These are phyloP conservation scores for Drosophila rellima DNA, from an alignment of 2,888 invertebrate species.

Conservation along the genomic window DNA sequence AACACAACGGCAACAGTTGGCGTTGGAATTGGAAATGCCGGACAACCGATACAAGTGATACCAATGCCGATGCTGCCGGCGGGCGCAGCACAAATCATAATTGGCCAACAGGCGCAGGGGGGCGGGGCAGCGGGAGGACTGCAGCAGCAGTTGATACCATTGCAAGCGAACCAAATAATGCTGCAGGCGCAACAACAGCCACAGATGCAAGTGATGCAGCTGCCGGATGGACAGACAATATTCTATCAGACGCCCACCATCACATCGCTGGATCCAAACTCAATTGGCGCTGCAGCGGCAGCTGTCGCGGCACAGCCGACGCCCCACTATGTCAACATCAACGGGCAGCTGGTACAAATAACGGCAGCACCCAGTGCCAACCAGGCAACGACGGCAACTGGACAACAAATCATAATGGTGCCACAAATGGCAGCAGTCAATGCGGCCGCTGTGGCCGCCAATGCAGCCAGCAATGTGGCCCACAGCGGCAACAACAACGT, in stretches of 20 bases:
- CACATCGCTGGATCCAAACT: slow-evolving; percentile 62
- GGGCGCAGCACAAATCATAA: slow-evolving; percentile 83
- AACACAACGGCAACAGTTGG: slow-evolving; percentile 30
- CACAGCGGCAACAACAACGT: slow-evolving; percentile 33
- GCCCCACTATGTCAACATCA: slow-evolving; percentile 88
- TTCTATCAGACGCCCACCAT: slow-evolving; percentile 89
- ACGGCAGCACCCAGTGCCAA: slow-evolving; percentile 74
- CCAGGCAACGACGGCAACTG: slow-evolving; percentile 63
- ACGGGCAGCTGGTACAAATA: slow-evolving; percentile 85
- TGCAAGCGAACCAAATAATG: slow-evolving; percentile 85
- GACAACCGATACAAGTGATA: slow-evolving; percentile 81
- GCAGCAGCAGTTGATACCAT: slow-evolving; percentile 82
- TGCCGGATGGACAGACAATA: slow-evolving; percentile 96
- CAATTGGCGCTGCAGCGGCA: slow-evolving; percentile 55
- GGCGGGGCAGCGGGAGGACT: slow-evolving; percentile 49
- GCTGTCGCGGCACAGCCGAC: slow-evolving; percentile 80
- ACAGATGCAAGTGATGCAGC: slow-evolving; percentile 93
- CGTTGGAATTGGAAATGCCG: slow-evolving; percentile 33
- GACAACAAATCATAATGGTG: slow-evolving; percentile 83
- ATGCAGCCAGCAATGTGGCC: slow-evolving; percentile 38
- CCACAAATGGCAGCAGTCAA: slow-evolving; percentile 77
- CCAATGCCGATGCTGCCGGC: slow-evolving; percentile 81
- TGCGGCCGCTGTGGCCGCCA: slow-evolving; percentile 57
- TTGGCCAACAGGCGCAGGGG: slow-evolving; percentile 82
- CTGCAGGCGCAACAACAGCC: slow-evolving; percentile 84